Conservation (phyloP, 1,140 invertebrate species). For the Drosophila serrata region DNA sequence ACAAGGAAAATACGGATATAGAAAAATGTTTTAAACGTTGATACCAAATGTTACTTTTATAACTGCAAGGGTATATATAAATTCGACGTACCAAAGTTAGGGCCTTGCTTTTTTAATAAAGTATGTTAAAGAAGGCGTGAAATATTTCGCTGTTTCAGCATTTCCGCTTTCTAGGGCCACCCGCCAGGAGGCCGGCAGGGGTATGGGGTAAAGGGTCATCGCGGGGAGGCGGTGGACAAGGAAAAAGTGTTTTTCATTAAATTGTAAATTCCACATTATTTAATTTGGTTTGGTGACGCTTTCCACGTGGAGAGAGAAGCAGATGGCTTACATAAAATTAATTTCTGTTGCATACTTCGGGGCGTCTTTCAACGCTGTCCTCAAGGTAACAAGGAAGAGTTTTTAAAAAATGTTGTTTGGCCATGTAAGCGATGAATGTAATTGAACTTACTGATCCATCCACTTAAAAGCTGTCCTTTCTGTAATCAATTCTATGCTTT, state of each 20-base stretch:
- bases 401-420: background rate
- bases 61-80: background rate
- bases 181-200: conserved; percentile 32
- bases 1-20: background rate
- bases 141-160: conserved; percentile 72
- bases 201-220: conserved; percentile 15
- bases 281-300: conserved; percentile 37
- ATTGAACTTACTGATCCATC: no score
- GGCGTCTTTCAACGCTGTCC: background rate
- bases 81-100: background rate
- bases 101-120: conserved; percentile 68
- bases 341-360: conserved; percentile 40
- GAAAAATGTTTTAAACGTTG: background rate
- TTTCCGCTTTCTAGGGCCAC: conserved; percentile 63
- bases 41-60: background rate
- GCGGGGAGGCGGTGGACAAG: background rate
- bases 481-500: no score
- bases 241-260: conserved; percentile 39
- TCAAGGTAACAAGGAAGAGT: background rate
- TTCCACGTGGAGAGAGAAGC: conserved; percentile 8
- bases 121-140: conserved; percentile 81
- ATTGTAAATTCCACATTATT: conserved; percentile 48
- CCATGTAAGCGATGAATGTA: no score
- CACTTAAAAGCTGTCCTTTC: no score
- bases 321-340: conserved; percentile 31